phyloP scores from a whole-genome alignment of 2,888 invertebrate genomes.

The Hanleya hanleyi region DNA sequence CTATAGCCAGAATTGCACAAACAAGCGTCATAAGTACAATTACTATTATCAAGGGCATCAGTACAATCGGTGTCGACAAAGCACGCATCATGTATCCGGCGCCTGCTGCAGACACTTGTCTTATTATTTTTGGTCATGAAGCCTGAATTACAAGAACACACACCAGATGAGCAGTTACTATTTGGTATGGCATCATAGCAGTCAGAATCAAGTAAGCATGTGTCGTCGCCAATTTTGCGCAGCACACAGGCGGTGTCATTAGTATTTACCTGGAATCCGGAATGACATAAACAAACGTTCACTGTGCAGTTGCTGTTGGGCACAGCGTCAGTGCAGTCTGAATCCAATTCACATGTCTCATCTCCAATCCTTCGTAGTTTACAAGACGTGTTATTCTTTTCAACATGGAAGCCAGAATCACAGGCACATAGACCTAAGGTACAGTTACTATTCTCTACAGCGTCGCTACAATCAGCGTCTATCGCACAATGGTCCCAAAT shows the following conservation, averaged over 20 bases:
- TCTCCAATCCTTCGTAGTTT: slow-evolving; percentile 20
- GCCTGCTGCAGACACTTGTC: slow-evolving; percentile 12
- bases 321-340: slow-evolving; percentile 32
- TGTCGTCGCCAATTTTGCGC: slow-evolving; percentile 18
- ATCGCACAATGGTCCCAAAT: slow-evolving; percentile 38
- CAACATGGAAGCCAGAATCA: slow-evolving; percentile 7
- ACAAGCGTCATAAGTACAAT: slow-evolving; percentile 30
- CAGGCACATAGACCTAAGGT: slow-evolving; percentile 13
- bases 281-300: slow-evolving; percentile 22
- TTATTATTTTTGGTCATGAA: slow-evolving; percentile 8
- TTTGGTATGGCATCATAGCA: slow-evolving; percentile 17
- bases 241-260: slow-evolving; percentile 19
- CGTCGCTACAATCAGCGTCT: slow-evolving; percentile 44
- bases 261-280: slow-evolving; percentile 14
- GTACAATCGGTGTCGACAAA: slow-evolving; percentile 28
- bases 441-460: slow-evolving; percentile 46
- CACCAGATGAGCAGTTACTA: slow-evolving; percentile 16
- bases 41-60: slow-evolving; percentile 28
- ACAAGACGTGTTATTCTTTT: slow-evolving; percentile 10
- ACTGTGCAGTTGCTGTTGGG: slow-evolving; percentile 18
- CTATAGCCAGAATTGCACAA: slow-evolving; percentile 29
- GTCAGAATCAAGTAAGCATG: slow-evolving; percentile 17
- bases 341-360: slow-evolving; percentile 12
- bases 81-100: slow-evolving; percentile 23
- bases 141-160: slow-evolving; percentile 19